Conservation (phyloP, 2,113 vertebrate genomes). For the Falcunculus frontatus region DNA sequence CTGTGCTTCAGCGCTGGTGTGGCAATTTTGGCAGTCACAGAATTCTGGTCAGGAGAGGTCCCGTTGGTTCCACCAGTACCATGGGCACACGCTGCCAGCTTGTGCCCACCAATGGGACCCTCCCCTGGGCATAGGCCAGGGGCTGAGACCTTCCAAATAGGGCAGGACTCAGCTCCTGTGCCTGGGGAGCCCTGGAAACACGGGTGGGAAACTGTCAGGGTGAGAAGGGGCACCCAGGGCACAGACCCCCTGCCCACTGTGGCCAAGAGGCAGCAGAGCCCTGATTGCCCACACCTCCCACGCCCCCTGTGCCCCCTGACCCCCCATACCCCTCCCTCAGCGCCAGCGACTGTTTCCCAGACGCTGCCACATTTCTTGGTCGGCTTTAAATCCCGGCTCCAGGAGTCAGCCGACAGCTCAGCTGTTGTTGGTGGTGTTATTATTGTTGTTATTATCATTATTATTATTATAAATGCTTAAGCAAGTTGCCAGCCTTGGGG, state of each 20-base stretch:
- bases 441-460: not conserved
- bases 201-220: not conserved
- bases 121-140: accelerated
- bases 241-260: accelerated
- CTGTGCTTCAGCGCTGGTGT: not conserved
- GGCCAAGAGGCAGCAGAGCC: not conserved
- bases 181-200: not conserved
- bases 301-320: too few species aligned
- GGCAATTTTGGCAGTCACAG: not conserved
- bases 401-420: constrained; percentile 30
- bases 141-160: not conserved
- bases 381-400: not conserved
- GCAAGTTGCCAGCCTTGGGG: constrained; percentile 13
- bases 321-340: not conserved
- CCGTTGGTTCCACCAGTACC: not conserved
- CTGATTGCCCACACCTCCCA: not conserved
- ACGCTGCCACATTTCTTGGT: not conserved
- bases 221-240: not conserved
- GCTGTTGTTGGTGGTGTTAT: not conserved
- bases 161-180: not conserved
- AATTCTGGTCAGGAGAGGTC: not conserved
- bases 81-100: accelerated
- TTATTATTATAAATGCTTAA: constrained; percentile 23
- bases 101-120: not conserved
- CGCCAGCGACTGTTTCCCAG: accelerated